Conservation (phyloP, 2,888 invertebrate species). For the Folsomia manolachei region DNA sequence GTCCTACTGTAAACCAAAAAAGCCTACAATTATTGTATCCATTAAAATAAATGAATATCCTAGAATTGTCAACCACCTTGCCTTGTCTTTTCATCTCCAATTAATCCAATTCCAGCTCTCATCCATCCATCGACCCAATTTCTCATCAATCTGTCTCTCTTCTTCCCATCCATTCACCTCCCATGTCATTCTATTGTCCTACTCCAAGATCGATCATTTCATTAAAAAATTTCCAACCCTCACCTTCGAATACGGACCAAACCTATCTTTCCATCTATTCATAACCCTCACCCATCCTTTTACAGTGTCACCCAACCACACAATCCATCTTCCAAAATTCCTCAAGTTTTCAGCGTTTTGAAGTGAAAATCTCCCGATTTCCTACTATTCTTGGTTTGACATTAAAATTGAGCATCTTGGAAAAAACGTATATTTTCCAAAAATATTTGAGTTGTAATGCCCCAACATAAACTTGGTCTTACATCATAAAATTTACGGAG, state of each 20-base stretch:
- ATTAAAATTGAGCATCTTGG: no score
- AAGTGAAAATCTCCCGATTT: no score
- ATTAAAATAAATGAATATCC: conserved; percentile 7
- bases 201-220: conserved; percentile 4
- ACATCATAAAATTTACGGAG: no score
- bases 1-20: not conserved
- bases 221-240: not conserved
- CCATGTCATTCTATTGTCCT: conserved; percentile 2
- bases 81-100: conserved; percentile 17
- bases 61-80: conserved; percentile 1
- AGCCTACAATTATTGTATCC: conserved; percentile 1
- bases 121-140: not conserved
- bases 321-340: no score
- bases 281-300: no score
- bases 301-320: no score
- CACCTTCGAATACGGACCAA: not conserved
- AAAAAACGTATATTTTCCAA: no score
- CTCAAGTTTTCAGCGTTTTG: no score
- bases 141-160: not conserved
- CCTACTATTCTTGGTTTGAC: no score
- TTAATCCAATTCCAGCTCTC: not conserved
- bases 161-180: conserved; percentile 1
- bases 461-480: no score
- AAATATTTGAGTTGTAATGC: no score
- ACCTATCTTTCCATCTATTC: no score